These are phyloP conservation scores for Smithornis capensis DNA, from an alignment of 2,113 vertebrate species.

Conservation along the genomic window DNA sequence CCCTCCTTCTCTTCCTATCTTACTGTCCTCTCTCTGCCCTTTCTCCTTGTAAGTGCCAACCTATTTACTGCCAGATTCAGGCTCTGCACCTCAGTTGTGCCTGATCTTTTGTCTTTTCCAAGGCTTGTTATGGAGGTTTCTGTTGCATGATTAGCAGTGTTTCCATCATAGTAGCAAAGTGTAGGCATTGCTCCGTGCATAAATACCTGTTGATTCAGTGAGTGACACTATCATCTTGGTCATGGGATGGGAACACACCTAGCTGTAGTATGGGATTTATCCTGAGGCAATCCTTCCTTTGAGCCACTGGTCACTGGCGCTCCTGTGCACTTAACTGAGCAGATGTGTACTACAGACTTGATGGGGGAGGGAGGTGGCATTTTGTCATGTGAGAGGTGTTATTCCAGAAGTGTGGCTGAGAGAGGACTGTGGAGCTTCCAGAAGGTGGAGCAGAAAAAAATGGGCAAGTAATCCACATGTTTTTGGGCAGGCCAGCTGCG, in stretches of 20 bases:
- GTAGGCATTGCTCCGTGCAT: background rate
- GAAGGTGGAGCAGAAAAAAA: background rate
- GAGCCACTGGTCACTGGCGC: accelerated
- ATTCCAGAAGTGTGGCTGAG: background rate
- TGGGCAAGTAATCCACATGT: background rate
- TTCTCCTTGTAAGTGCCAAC: background rate
- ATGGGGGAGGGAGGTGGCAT: background rate
- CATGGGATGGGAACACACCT: accelerated
- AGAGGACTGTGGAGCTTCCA: background rate
- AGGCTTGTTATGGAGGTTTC: background rate
- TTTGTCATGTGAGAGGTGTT: background rate
- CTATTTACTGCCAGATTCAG: background rate
- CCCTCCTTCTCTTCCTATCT: background rate
- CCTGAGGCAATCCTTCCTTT: background rate
- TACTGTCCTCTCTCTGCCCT: background rate
- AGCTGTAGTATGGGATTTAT: background rate
- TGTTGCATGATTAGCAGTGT: background rate
- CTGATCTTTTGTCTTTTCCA: background rate
- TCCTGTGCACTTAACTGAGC: accelerated
- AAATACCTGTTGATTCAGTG: background rate
- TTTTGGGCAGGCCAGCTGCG: background rate
- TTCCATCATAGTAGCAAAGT: background rate
- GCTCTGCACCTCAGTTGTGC: background rate
- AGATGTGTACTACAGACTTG: accelerated
- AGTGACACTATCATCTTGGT: background rate